Evolutionary conservation across 2,888 invertebrate genomes (phyloP).

Genomic region (Hedya salicella): DNA sequence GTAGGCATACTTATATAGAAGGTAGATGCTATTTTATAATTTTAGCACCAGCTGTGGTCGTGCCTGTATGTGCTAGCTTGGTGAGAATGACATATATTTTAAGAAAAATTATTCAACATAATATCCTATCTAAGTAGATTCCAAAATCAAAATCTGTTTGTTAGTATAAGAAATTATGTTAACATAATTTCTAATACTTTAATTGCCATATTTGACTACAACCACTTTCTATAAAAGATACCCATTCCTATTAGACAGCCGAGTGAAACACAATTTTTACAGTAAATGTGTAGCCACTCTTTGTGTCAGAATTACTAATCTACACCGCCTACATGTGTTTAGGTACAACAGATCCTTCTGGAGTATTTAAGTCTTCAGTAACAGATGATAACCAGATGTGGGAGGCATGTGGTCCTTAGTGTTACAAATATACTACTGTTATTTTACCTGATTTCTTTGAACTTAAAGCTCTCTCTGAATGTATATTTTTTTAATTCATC

Average conservation of each 20-base stretch:
- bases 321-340: background rate
- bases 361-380: background rate
- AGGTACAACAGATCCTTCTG: too few relatives aligned
- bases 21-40: too few relatives aligned
- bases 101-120: too few relatives aligned
- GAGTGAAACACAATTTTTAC: background rate
- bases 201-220: background rate
- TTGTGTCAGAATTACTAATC: background rate
- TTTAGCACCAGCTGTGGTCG: too few relatives aligned
- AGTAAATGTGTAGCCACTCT: background rate
- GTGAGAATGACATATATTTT: too few relatives aligned
- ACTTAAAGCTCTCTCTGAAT: background rate
- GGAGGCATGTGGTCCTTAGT: background rate
- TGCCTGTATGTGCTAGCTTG: too few relatives aligned
- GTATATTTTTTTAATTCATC: too few relatives aligned
- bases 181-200: too few relatives aligned
- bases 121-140: too few relatives aligned
- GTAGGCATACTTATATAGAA: too few relatives aligned
- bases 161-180: too few relatives aligned
- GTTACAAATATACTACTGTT: background rate
- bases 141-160: too few relatives aligned
- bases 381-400: constrained; percentile 23
- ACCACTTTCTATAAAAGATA: background rate
- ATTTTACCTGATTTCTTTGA: background rate
- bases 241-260: background rate